Percentiles rank a stretch among this genome's conserved stretches.
phyloP scores from a whole-genome alignment of 2,113 vertebrate genomes.

The human (Homo sapiens) region GRCh38 chr7:125092501-125093000 shows the following conservation, averaged over 20 bases:
- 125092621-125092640: not conserved
- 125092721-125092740: not conserved
- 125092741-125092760: not conserved
- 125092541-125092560: not conserved
- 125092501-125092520: not conserved
- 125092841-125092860: not conserved
- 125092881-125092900: conserved; percentile 53
- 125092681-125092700: not conserved
- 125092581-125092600: not conserved
- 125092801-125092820: not conserved
- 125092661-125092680: not conserved
- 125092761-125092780: not conserved
- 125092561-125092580: conserved; percentile 18
- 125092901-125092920: conserved; percentile 36
- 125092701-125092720: not conserved
- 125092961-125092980: not conserved
- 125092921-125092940: not conserved
- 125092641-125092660: not conserved
- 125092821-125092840: not conserved
- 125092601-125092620: not conserved
- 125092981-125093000: not conserved
- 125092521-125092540: not conserved
- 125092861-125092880: not conserved
- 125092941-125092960: conserved; percentile 17
- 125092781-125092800: conserved; percentile 16